Percentiles rank a stretch among this genome's conserved stretches.
phyloP scores from a whole-genome alignment of 2,113 vertebrate genomes.

The Microtus oregoni region DNA sequence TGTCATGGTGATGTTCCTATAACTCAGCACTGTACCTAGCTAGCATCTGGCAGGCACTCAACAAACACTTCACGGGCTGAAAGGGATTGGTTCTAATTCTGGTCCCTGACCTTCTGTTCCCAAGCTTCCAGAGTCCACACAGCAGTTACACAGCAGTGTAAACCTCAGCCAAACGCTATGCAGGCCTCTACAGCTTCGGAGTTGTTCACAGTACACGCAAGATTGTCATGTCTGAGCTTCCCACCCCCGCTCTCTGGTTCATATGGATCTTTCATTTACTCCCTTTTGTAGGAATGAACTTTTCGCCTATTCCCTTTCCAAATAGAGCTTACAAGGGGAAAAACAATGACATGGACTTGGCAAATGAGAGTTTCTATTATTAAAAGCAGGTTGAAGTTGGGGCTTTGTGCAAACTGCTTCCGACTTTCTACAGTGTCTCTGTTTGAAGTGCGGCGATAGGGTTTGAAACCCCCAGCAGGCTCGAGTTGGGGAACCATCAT shows the following conservation, averaged over 20 bases:
- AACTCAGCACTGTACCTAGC: background rate
- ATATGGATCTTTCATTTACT: slow-evolving; percentile 43
- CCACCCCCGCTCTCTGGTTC: background rate
- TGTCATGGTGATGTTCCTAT: background rate
- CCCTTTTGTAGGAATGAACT: slow-evolving; percentile 62
- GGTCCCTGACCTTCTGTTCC: background rate
- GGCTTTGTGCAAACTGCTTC: slow-evolving; percentile 58
- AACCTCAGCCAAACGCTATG: background rate
- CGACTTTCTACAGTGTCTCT: slow-evolving; percentile 66
- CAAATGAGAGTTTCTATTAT: slow-evolving; percentile 76
- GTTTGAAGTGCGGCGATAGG: slow-evolving; percentile 64
- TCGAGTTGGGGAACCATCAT: slow-evolving; percentile 27
- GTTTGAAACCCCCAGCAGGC: slow-evolving; percentile 66
- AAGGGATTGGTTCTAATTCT: background rate
- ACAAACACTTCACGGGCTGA: background rate
- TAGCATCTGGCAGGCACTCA: background rate
- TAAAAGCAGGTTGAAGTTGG: slow-evolving; percentile 73
- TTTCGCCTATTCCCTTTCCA: slow-evolving; percentile 67
- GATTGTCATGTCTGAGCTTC: background rate
- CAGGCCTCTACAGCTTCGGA: background rate
- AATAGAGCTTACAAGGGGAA: slow-evolving; percentile 58
- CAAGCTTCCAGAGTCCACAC: background rate
- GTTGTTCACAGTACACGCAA: background rate
- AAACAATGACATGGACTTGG: slow-evolving; percentile 63
- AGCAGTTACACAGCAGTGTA: background rate